Conservation (phyloP, 2,888 invertebrate species). For the Polyploca ridens region DNA sequence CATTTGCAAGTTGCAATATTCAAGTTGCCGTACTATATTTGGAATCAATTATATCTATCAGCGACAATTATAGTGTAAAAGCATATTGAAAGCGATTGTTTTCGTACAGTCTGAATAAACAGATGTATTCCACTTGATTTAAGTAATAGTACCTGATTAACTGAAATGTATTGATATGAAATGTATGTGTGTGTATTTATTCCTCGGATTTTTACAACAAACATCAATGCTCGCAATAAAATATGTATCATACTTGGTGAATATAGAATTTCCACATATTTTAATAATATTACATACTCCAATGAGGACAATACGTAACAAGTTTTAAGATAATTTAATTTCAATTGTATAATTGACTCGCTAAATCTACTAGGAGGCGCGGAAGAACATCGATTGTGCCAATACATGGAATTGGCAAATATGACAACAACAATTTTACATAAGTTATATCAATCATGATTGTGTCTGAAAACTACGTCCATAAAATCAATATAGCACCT, state of each 20-base stretch:
- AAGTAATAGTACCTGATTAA: not conserved
- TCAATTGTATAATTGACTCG: conserved; percentile 59
- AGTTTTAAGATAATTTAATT: conserved; percentile 35
- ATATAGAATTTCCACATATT: conserved; percentile 2
- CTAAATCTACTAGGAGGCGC: conserved; percentile 62
- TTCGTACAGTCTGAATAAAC: conserved; percentile 23
- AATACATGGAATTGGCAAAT: conserved; percentile 42
- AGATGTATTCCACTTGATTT: not conserved
- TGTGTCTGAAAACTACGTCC: conserved; percentile 56
- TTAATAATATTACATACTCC: not conserved
- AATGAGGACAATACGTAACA: conserved; percentile 38
- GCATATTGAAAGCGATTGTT: conserved; percentile 16
- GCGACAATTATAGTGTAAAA: conserved; percentile 7
- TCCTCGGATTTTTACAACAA: conserved; percentile 17
- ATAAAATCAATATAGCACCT: conserved; percentile 63
- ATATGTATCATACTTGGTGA: conserved; percentile 18
- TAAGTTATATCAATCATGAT: conserved; percentile 44
- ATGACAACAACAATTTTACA: conserved; percentile 29
- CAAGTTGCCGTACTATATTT: not conserved
- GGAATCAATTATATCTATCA: not conserved
- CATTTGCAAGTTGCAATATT: not conserved
- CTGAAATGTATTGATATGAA: not conserved
- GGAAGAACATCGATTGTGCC: conserved; percentile 75
- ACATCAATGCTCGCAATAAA: conserved; percentile 31
- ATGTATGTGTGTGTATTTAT: not conserved